Conservation (phyloP, 2,888 invertebrate species). For the Choreutis nemorana region DNA sequence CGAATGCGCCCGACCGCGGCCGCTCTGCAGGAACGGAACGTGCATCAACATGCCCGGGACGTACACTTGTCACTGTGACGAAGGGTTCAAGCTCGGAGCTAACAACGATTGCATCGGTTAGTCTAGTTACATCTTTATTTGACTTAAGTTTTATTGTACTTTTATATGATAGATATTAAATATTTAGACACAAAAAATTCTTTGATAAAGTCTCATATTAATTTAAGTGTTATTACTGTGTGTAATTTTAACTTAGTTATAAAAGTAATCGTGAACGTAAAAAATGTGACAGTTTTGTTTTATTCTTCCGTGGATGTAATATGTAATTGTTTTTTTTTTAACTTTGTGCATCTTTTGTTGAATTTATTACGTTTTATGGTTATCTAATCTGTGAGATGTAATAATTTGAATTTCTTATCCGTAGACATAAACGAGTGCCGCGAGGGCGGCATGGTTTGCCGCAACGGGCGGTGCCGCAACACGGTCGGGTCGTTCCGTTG, state of each 20-base stretch:
- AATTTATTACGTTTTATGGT: too few species aligned
- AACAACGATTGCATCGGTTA: constrained; percentile 81
- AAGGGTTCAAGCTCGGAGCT: constrained; percentile 78
- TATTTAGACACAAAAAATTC: too few species aligned
- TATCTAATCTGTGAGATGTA: too few species aligned
- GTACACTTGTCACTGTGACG: constrained; percentile 78
- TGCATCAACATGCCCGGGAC: constrained; percentile 76
- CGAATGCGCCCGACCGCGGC: constrained; percentile 76
- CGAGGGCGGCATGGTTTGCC: constrained; percentile 83
- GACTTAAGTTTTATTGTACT: neutral
- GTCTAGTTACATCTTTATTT: constrained; percentile 12
- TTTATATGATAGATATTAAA: too few species aligned
- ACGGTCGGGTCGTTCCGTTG: constrained; percentile 81
- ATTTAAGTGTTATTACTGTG: too few species aligned
- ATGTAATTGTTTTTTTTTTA: too few species aligned
- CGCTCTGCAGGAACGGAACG: constrained; percentile 78
- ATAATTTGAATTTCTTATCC: constrained; percentile 2
- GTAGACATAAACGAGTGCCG: constrained; percentile 86
- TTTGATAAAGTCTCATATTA: too few species aligned
- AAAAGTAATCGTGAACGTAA: too few species aligned
- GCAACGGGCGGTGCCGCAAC: constrained; percentile 85
- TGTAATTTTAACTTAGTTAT: too few species aligned
- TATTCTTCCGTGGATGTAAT: too few species aligned
- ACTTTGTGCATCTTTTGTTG: too few species aligned
- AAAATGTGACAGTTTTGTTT: too few species aligned